phyloP scores from a whole-genome alignment of 2,113 vertebrate species.

The Notechis scutatus region DNA sequence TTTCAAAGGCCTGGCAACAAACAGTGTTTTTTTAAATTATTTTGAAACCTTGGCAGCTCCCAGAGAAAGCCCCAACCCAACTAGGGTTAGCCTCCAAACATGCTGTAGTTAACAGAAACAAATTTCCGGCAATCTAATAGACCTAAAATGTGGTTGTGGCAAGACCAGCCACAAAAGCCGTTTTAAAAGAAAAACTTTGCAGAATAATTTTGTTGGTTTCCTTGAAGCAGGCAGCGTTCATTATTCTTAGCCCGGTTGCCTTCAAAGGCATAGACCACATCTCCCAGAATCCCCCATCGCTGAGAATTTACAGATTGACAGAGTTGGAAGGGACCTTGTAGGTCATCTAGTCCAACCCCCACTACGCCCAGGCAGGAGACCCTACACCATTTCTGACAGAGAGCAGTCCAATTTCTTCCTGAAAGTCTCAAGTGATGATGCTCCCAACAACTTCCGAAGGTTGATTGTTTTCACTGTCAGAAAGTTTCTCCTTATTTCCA shows the following conservation, averaged over 20 bases:
- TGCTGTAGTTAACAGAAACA: not conserved
- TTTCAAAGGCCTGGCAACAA: not conserved
- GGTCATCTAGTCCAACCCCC: too few species aligned
- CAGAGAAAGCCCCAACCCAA: not conserved
- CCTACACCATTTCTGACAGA: too few species aligned
- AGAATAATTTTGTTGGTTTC: not conserved
- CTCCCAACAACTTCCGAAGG: too few species aligned
- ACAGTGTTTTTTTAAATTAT: not conserved
- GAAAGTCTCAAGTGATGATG: too few species aligned
- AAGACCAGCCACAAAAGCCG: not conserved
- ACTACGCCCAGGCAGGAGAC: too few species aligned
- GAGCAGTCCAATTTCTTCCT: too few species aligned
- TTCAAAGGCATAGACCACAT: not conserved
- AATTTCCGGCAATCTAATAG: not conserved
- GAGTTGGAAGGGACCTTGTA: too few species aligned
- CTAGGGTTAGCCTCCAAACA: not conserved
- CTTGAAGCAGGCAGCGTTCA: not conserved
- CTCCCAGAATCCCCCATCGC: not conserved
- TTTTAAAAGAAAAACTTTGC: not conserved
- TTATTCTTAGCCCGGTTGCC: not conserved
- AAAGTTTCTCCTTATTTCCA: too few species aligned
- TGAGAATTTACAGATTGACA: not conserved
- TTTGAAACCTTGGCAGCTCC: not conserved
- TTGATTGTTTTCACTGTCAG: too few species aligned
- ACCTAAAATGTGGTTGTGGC: not conserved